Conservation (phyloP, 2,113 vertebrate genomes). For the Smithornis capensis region DNA sequence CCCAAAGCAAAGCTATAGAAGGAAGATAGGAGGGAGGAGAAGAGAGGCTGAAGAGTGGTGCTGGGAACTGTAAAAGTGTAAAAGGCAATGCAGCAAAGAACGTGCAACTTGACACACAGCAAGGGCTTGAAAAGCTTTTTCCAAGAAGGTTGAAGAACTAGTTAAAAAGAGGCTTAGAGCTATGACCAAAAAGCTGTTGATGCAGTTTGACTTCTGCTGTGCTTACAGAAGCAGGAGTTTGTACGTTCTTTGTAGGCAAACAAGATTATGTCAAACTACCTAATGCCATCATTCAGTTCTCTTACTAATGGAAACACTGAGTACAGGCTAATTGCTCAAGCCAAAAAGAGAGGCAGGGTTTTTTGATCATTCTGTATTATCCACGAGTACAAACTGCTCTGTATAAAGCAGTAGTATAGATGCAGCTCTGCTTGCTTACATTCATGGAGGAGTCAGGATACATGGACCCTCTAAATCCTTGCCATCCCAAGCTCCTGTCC, state of each 20-base stretch:
- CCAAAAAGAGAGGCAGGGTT: background rate
- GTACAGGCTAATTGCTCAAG: background rate
- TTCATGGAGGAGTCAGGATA: background rate
- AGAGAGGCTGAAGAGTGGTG: background rate
- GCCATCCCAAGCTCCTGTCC: background rate
- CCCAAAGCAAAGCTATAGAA: background rate
- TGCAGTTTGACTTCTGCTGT: conserved; percentile 17
- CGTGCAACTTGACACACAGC: background rate
- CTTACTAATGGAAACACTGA: conserved; percentile 25
- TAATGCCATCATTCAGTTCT: background rate
- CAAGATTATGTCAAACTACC: conserved; percentile 34
- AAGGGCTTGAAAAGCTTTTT: background rate
- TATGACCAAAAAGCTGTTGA: background rate
- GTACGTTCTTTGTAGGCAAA: conserved; percentile 19
- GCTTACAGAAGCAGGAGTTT: conserved; percentile 18
- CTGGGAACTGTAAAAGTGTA: background rate
- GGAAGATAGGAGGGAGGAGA: background rate
- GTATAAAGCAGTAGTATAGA: background rate
- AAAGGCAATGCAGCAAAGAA: fast-evolving
- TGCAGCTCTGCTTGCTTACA: background rate
- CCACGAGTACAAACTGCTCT: background rate
- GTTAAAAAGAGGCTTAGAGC: conserved; percentile 19
- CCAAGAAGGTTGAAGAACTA: conserved; percentile 1
- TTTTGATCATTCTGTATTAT: background rate
- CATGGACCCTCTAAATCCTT: background rate